Evolutionary conservation across 2,888 invertebrate species (phyloP).

Genomic region (Tillus elongatus): DNA sequence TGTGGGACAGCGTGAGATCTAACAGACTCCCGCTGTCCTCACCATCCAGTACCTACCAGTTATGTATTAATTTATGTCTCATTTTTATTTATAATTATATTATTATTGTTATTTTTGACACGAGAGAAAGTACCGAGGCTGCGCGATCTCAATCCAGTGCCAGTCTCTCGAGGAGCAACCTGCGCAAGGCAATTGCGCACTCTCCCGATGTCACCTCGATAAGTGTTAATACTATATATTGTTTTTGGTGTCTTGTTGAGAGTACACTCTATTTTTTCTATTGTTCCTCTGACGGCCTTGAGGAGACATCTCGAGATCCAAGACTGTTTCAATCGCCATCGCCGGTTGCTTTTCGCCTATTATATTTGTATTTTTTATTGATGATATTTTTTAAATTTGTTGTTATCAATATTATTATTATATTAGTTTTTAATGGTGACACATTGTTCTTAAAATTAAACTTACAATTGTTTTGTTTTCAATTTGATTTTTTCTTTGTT

Average conservation of each 20-base stretch:
- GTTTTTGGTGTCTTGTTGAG: slow-evolving; percentile 35
- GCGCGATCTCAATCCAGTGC: slow-evolving; percentile 39
- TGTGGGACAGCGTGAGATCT: too few relatives aligned
- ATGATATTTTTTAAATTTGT: slow-evolving; percentile 50
- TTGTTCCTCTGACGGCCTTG: slow-evolving; percentile 33
- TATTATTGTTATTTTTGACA: slow-evolving; percentile 27
- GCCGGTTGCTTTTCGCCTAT: too few relatives aligned
- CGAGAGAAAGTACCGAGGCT: slow-evolving; percentile 28
- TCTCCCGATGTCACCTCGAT: slow-evolving; percentile 31
- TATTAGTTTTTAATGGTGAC: slow-evolving; percentile 57
- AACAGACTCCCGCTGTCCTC: too few relatives aligned
- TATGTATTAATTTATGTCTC: slow-evolving; percentile 32
- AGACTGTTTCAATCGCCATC: slow-evolving; percentile 9
- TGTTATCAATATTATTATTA: slow-evolving; percentile 56
- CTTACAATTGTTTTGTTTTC: slow-evolving; percentile 68
- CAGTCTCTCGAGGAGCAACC: slow-evolving; percentile 17
- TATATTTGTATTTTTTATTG: slow-evolving; percentile 42
- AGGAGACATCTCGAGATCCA: slow-evolving; percentile 26
- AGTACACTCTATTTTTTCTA: slow-evolving; percentile 40
- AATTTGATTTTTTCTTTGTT: slow-evolving; percentile 69
- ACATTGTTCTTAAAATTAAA: slow-evolving; percentile 66
- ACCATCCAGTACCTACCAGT: too few relatives aligned
- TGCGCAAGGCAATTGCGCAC: background rate
- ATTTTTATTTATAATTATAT: slow-evolving; percentile 38
- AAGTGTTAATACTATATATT: slow-evolving; percentile 35